Conservation (phyloP, 2,888 invertebrate species). For the Ischnus inquisitorius region DNA sequence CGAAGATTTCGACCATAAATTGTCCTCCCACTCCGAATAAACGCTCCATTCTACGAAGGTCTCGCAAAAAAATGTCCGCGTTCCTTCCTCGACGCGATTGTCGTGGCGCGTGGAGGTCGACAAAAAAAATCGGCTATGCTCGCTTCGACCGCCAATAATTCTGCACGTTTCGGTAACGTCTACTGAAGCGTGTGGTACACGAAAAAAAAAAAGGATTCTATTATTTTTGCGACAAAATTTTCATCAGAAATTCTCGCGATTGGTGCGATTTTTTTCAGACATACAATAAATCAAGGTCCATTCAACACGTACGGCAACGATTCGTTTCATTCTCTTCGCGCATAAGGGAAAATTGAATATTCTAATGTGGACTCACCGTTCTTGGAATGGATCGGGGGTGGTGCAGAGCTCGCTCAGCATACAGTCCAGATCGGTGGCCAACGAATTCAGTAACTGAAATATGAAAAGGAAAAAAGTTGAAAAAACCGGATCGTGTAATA, state of each 20-base stretch:
- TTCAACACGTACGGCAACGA: too few species aligned
- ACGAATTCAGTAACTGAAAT: constrained; percentile 91
- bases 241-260: too few species aligned
- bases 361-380: constrained; percentile 76
- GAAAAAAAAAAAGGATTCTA: too few species aligned
- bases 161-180: too few species aligned
- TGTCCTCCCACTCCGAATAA: constrained; percentile 75
- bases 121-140: constrained; percentile 58
- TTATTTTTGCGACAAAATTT: too few species aligned
- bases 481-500: not conserved
- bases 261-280: too few species aligned
- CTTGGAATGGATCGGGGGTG: constrained; percentile 86
- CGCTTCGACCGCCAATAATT: constrained; percentile 21
- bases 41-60: constrained; percentile 73
- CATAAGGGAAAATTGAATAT: not conserved
- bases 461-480: constrained; percentile 77
- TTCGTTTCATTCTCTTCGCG: too few species aligned
- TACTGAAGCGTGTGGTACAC: too few species aligned
- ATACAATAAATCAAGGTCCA: too few species aligned
- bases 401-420: constrained; percentile 94
- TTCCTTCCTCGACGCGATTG: not conserved
- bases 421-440: constrained; percentile 94
- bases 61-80: constrained; percentile 26
- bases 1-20: constrained; percentile 81
- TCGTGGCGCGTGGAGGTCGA: constrained; percentile 23